phyloP scores from a whole-genome alignment of 2,888 invertebrate genomes.

The Gortyna flavago region DNA sequence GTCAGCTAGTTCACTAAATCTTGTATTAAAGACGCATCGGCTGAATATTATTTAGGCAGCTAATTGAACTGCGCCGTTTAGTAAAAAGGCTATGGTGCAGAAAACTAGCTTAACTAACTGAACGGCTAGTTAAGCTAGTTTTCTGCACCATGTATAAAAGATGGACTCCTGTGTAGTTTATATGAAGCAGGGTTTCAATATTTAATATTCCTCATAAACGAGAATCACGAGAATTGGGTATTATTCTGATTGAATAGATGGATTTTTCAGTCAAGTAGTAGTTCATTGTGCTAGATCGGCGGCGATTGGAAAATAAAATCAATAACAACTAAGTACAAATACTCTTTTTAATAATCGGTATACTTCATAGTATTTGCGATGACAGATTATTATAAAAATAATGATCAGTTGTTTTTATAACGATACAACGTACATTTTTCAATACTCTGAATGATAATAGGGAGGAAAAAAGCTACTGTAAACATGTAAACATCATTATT shows the following conservation, averaged over 20 bases:
- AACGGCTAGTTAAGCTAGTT: too few relatives aligned
- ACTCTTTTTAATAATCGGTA: conserved; percentile 20
- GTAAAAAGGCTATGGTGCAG: too few relatives aligned
- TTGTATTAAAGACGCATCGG: too few relatives aligned
- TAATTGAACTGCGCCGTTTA: too few relatives aligned
- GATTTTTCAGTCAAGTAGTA: background rate
- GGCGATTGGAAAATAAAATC: background rate
- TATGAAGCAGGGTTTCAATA: background rate
- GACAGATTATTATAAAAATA: conserved; percentile 21
- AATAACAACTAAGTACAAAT: background rate
- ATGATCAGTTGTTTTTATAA: conserved; percentile 19
- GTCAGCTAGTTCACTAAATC: too few relatives aligned
- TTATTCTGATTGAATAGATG: background rate
- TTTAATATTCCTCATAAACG: background rate
- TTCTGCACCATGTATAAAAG: background rate
- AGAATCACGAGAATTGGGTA: too few relatives aligned
- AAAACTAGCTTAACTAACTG: too few relatives aligned
- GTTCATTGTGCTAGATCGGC: background rate
- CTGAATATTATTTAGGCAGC: too few relatives aligned
- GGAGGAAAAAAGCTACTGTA: conserved; percentile 41
- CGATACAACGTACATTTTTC: conserved; percentile 3
- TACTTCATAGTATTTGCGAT: conserved; percentile 6
- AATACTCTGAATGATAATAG: conserved; percentile 29
- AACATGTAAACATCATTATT: conserved; percentile 47
- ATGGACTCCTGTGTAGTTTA: background rate